These are phyloP conservation scores for Drosophila tropicalis DNA, from an alignment of 1,140 invertebrate species.

Conservation along the genomic window DNA sequence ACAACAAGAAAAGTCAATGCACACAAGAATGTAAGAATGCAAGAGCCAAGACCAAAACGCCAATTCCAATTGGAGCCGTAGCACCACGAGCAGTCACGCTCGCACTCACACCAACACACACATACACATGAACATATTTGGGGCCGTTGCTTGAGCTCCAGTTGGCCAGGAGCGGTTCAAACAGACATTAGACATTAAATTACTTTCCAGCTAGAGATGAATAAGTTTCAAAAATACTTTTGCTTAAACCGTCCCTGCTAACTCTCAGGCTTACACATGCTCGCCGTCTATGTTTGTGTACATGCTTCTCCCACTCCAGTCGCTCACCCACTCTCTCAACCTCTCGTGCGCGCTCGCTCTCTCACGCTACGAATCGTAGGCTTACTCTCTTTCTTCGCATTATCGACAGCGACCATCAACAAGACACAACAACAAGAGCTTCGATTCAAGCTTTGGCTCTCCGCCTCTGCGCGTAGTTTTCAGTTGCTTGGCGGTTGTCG, in stretches of 20 bases:
- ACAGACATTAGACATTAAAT: neutral
- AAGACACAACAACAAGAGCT: conserved; percentile 8
- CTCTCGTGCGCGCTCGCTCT: neutral
- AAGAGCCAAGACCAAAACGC: conserved; percentile 35
- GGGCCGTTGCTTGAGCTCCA: conserved; percentile 3
- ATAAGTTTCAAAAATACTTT: too few species aligned
- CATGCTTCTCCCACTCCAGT: too few species aligned
- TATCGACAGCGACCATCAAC: conserved; percentile 41
- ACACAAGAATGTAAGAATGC: conserved; percentile 70
- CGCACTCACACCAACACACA: neutral
- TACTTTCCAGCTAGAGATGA: too few species aligned
- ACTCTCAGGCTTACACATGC: neutral
- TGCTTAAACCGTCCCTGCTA: neutral
- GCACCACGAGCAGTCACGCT: conserved; percentile 10
- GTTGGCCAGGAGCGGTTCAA: neutral
- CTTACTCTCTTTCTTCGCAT: conserved; percentile 13
- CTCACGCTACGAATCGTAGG: neutral
- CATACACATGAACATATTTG: neutral
- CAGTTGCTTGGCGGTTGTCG: conserved; percentile 68
- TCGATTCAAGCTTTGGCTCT: conserved; percentile 10
- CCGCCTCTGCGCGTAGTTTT: neutral
- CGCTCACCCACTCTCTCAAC: neutral
- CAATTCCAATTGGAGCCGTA: conserved; percentile 3
- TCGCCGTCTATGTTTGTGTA: too few species aligned
- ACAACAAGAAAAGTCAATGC: conserved; percentile 58